Conservation (phyloP, 2,113 vertebrate genomes). For the Perccottus glenii region DNA sequence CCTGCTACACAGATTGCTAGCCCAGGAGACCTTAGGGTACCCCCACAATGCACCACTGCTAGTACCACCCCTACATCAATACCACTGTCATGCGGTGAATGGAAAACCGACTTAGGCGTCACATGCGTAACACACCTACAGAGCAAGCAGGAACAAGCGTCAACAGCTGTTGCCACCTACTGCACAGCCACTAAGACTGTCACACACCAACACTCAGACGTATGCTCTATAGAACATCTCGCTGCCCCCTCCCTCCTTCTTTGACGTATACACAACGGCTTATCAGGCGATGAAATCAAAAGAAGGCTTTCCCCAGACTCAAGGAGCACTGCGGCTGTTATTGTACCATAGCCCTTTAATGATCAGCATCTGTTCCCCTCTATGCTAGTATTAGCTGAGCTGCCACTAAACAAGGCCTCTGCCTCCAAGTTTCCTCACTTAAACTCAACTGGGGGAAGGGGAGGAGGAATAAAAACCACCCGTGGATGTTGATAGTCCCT, state of each 20-base stretch:
- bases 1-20: conserved; percentile 36
- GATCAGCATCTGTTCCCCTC: conserved; percentile 73
- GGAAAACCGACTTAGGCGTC: conserved; percentile 26
- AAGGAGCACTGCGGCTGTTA: conserved; percentile 67
- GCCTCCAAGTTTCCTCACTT: conserved; percentile 32
- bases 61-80: conserved; percentile 46
- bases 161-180: conserved; percentile 46
- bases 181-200: neutral
- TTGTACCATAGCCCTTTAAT: conserved; percentile 70
- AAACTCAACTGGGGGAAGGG: conserved; percentile 16
- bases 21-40: conserved; percentile 43
- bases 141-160: conserved; percentile 30
- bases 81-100: conserved; percentile 20
- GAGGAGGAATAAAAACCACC: conserved; percentile 3
- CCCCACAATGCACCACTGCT: conserved; percentile 27
- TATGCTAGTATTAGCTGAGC: conserved; percentile 50
- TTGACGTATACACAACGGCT: conserved; percentile 67
- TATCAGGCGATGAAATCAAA: conserved; percentile 73
- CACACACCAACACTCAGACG: conserved; percentile 24
- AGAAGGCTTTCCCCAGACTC: conserved; percentile 65
- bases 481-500: conserved; percentile 18
- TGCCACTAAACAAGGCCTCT: conserved; percentile 53
- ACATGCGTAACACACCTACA: conserved; percentile 16
- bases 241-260: conserved; percentile 6
- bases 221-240: conserved; percentile 46